These are phyloP conservation scores for Cephus nigrinus DNA, from an alignment of 2,888 invertebrate species.

Conservation along the genomic window DNA sequence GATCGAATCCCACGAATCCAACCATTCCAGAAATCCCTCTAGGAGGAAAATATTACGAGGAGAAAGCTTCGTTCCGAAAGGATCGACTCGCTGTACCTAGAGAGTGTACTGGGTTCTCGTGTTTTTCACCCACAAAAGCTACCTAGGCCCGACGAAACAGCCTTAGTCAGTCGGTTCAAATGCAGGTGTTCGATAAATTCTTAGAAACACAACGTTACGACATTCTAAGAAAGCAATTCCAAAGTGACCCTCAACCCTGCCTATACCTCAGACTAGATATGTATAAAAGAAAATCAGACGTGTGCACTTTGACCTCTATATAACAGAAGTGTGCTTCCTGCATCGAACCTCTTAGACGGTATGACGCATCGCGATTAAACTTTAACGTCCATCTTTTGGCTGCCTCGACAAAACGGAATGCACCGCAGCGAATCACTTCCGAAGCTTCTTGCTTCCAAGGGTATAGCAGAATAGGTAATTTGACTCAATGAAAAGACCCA, in stretches of 20 bases:
- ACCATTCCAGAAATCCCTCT: not conserved
- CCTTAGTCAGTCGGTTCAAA: not conserved
- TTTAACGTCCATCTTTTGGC: not conserved
- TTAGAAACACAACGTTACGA: no score
- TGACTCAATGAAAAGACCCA: not conserved
- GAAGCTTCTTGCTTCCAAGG: conserved; percentile 6
- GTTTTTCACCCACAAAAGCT: not conserved
- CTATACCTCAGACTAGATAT: no score
- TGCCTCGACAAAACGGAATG: not conserved
- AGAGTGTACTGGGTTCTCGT: not conserved
- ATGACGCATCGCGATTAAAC: not conserved
- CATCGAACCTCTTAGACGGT: not conserved
- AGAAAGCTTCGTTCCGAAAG: not conserved
- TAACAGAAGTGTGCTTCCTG: no score
- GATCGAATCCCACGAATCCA: conserved; percentile 5
- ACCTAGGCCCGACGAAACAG: not conserved
- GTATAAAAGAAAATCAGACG: no score
- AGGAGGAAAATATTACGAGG: not conserved
- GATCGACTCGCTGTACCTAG: not conserved
- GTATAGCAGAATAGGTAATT: not conserved
- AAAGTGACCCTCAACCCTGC: no score
- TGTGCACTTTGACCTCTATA: no score
- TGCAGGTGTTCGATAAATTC: not conserved
- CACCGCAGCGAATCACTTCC: conserved; percentile 28
- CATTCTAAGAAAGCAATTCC: no score